These are phyloP conservation scores for Drosophila monieri DNA, from an alignment of 2,888 invertebrate species.

Conservation along the genomic window DNA sequence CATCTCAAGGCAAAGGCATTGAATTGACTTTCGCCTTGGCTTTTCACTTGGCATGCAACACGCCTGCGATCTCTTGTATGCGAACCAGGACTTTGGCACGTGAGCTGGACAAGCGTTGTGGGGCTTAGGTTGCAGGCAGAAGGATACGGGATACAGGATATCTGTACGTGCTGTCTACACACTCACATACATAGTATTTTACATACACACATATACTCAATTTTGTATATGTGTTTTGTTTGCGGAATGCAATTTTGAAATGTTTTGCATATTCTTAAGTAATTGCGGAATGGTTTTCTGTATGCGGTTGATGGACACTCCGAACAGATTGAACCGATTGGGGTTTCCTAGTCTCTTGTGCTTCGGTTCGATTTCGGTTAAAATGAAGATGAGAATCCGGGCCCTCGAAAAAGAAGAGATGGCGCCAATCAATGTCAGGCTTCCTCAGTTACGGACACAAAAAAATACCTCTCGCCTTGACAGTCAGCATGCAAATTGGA, in stretches of 20 bases:
- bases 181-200: background rate
- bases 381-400: conserved; percentile 1
- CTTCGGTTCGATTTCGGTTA: conserved; percentile 13
- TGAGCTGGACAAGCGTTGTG: conserved; percentile 47
- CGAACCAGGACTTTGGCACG: conserved; percentile 46
- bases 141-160: conserved; percentile 26
- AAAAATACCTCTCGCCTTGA: conserved; percentile 44
- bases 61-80: conserved; percentile 28
- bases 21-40: conserved; percentile 51
- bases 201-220: background rate
- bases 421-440: conserved; percentile 60
- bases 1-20: conserved; percentile 39
- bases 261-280: conserved; percentile 62
- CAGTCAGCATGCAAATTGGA: conserved; percentile 61
- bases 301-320: conserved; percentile 33
- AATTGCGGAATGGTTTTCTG: conserved; percentile 50
- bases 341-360: conserved; percentile 8
- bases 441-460: conserved; percentile 20
- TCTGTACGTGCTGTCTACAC: conserved; percentile 12
- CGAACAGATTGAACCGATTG: conserved; percentile 40
- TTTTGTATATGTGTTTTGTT: conserved; percentile 31
- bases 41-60: conserved; percentile 39
- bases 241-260: conserved; percentile 63
- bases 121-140: conserved; percentile 14
- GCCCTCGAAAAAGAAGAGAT: conserved; percentile 2